Base-by-base conservation (phyloP, 2,797 vertebrate genomes). In the Micromesistius poutassou region DNA sequence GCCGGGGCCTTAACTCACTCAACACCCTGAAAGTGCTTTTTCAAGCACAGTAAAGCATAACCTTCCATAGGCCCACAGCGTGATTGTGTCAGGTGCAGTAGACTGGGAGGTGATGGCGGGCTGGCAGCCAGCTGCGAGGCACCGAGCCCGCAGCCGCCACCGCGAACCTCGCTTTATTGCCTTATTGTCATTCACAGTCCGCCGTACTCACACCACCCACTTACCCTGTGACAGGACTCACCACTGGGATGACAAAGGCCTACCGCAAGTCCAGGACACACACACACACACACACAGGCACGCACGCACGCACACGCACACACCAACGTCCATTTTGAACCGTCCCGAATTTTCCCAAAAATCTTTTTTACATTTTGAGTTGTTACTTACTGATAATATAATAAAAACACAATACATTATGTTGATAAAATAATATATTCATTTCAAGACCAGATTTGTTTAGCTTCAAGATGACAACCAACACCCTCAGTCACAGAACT, bases 21-120 rank as follows among this genome's bases (percentile, higher is more conserved):
- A 9, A 25, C 55, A 30, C 62, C 35, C 74, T 76, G 71, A 62
- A 31, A 77, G 76, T 75, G 75, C 82, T 86, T 88, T 76, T 73
- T 79, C 84, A 87, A 86, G 87, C 90, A 85, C 90, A 74, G 78
- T 81, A 76, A 78, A 76, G 84, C 79, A 66, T 79, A 84, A 91
- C 91, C 89, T 91, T 85, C 81, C 36, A 66, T 2, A 40, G 74
- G 74, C 78, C 46, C 25, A 75, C 55, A 80, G 83, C 81, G 77
- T 87, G 86, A 88, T 81, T 92, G 86, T 92, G 88, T 85, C 86
- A 83, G 79, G 74, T 77, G 81, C 77, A 40, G 28, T 30, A 71
- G 82, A 79, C 86, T 74, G 75, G 78, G 30, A 55, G 82, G 80
- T 79, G 80, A 83, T 8, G 87, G 81, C n/a, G 82, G 82, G 74